Conservation (phyloP, 1,140 invertebrate species). For the Scaptomyza graminum region DNA sequence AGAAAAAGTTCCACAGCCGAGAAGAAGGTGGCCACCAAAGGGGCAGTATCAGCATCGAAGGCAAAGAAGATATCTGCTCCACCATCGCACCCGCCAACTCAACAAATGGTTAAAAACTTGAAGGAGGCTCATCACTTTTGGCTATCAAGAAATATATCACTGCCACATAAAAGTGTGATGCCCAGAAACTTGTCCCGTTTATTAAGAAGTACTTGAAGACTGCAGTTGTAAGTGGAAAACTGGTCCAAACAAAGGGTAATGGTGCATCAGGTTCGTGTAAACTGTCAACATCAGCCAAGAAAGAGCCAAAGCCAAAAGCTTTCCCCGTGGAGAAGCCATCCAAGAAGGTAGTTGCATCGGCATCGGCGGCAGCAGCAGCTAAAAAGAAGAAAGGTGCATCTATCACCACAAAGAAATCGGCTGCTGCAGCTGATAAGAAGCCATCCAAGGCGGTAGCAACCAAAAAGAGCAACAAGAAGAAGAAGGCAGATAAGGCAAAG, state of each 20-base stretch:
- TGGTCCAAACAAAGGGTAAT: conserved; percentile 87
- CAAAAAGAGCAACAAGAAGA: conserved; percentile 50
- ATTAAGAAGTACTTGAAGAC: too few relatives aligned
- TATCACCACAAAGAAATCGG: too few relatives aligned
- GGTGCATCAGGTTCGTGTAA: conserved; percentile 87
- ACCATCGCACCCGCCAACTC: too few relatives aligned
- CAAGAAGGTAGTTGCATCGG: background rate
- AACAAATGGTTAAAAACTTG: too few relatives aligned
- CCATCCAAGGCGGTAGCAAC: conserved; percentile 40
- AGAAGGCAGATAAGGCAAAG: conserved; percentile 42
- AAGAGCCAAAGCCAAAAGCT: conserved; percentile 52
- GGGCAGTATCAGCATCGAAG: too few relatives aligned
- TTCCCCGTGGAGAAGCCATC: conserved; percentile 38
- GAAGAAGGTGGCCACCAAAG: too few relatives aligned
- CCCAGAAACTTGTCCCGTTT: too few relatives aligned
- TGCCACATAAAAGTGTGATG: too few relatives aligned
- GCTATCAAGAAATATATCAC: too few relatives aligned
- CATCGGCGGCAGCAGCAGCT: background rate
- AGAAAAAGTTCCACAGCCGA: conserved; percentile 48
- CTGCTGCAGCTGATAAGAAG: conserved; percentile 55
- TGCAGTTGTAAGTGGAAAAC: conserved; percentile 84
- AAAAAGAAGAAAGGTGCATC: conserved; percentile 41
- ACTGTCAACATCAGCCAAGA: conserved; percentile 71
- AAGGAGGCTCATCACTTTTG: too few relatives aligned
- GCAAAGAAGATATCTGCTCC: too few relatives aligned